These are phyloP conservation scores for Tenthredo livida DNA, from an alignment of 2,888 invertebrate genomes.

Conservation along the genomic window DNA sequence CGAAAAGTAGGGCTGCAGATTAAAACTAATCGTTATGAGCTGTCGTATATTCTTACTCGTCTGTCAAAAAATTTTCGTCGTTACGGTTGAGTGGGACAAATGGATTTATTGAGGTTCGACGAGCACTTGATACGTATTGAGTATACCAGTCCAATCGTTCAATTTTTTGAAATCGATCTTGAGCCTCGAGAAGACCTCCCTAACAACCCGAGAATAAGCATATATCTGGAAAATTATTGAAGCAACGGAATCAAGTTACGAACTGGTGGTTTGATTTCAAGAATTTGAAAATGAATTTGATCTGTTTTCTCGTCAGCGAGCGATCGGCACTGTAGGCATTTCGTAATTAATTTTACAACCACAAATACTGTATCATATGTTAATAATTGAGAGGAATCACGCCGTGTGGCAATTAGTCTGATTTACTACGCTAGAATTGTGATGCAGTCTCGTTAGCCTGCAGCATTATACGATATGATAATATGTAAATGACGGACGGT, in stretches of 20 bases:
- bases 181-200: constrained; percentile 5
- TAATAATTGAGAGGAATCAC: neutral
- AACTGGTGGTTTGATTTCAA: neutral
- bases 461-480: neutral
- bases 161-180: constrained; percentile 1
- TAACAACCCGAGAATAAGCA: neutral
- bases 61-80: neutral
- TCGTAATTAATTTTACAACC: neutral
- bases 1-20: neutral
- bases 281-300: neutral
- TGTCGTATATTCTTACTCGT: neutral
- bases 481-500: neutral
- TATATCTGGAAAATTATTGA: neutral
- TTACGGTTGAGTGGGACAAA: neutral
- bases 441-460: neutral
- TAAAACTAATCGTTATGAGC: constrained; percentile 28
- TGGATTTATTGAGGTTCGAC: constrained; percentile 1
- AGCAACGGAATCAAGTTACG: neutral
- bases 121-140: constrained; percentile 17
- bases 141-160: neutral
- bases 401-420: neutral
- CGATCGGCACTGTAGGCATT: neutral
- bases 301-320: neutral
- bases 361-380: neutral
- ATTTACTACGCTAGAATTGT: neutral